A percentile compares a stretch with the other conserved stretches of the same genome.
These are phyloP conservation scores for Fregata magnificens DNA, from an alignment of 2,113 vertebrate species.

Conservation along the genomic window DNA sequence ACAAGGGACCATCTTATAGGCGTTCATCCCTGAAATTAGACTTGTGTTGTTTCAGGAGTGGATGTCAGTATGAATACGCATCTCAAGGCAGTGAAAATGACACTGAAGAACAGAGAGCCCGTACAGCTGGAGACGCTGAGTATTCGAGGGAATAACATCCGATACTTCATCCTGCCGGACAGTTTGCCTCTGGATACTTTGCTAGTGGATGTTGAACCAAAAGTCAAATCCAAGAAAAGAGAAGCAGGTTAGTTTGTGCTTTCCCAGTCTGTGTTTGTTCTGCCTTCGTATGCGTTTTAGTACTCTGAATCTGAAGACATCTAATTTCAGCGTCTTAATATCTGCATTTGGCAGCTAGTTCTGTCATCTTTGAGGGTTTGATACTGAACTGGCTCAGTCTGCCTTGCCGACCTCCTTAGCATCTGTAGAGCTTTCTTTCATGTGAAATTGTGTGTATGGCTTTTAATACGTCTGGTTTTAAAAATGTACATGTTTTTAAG, in stretches of 20 bases:
- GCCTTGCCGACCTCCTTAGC: neutral
- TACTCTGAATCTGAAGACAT: neutral
- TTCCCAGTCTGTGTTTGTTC: neutral
- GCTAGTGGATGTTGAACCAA: constrained; percentile 96
- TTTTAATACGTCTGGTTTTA: neutral
- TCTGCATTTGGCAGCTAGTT: neutral
- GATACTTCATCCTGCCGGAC: constrained; percentile 97
- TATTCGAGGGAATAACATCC: constrained; percentile 98
- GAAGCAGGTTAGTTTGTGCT: constrained; percentile 88
- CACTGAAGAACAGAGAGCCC: constrained; percentile 95
- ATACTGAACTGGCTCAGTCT: neutral
- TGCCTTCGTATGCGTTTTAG: neutral
- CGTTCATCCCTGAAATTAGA: neutral
- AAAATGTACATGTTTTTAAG: neutral
- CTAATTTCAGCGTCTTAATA: neutral
- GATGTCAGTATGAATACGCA: constrained; percentile 99
- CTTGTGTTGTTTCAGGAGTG: constrained; percentile 77
- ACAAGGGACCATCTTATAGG: neutral
- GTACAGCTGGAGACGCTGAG: constrained; percentile 95
- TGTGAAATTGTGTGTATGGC: neutral
- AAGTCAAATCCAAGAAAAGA: constrained; percentile 98
- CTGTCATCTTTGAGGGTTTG: neutral
- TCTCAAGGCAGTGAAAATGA: constrained; percentile 99
- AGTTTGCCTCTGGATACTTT: constrained; percentile 97
- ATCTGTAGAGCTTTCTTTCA: neutral